phyloP scores from a whole-genome alignment of 2,797 vertebrate species.

The Sparidentex hasta region DNA sequence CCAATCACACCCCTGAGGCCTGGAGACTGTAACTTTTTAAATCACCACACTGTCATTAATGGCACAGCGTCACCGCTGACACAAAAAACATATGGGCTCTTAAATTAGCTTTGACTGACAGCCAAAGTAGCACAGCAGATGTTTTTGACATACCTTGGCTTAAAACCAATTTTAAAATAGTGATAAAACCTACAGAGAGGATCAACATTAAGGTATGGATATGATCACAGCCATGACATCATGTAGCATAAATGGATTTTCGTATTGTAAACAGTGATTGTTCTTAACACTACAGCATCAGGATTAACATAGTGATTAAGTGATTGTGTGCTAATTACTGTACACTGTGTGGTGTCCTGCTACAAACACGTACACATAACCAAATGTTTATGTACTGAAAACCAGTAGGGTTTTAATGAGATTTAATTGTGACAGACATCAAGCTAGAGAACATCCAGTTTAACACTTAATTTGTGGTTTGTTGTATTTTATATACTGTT shows the following conservation, averaged over 20 bases:
- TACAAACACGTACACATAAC: constrained; percentile 7
- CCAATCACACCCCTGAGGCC: constrained; percentile 25
- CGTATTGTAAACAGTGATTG: constrained; percentile 3
- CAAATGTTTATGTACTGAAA: constrained; percentile 8
- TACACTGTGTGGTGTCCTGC: constrained; percentile 9
- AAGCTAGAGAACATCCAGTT: constrained; percentile 16
- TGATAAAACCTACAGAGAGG: constrained; percentile 26
- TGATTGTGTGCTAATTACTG: constrained; percentile 51
- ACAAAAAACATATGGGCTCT: constrained; percentile 11
- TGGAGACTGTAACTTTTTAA: constrained; percentile 28
- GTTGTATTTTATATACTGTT: constrained; percentile 12
- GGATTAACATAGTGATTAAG: constrained; percentile 54
- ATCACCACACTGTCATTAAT: constrained; percentile 23
- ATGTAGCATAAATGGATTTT: constrained; percentile 2
- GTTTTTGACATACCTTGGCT: constrained; percentile 13
- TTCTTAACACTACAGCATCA: constrained; percentile 29
- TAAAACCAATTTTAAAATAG: constrained; percentile 41
- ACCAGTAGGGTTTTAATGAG: constrained; percentile 10
- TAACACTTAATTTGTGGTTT: constrained; percentile 4
- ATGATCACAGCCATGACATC: not conserved
- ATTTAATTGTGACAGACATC: constrained; percentile 23
- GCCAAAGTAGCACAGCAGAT: constrained; percentile 16
- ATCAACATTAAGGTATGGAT: constrained; percentile 43
- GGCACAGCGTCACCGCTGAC: not conserved
- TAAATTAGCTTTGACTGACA: constrained; percentile 18